Percentiles rank a stretch among this genome's conserved stretches.
Evolutionary conservation across 1,140 invertebrate species (phyloP).

Genomic region (Papilio xuthus): DNA sequence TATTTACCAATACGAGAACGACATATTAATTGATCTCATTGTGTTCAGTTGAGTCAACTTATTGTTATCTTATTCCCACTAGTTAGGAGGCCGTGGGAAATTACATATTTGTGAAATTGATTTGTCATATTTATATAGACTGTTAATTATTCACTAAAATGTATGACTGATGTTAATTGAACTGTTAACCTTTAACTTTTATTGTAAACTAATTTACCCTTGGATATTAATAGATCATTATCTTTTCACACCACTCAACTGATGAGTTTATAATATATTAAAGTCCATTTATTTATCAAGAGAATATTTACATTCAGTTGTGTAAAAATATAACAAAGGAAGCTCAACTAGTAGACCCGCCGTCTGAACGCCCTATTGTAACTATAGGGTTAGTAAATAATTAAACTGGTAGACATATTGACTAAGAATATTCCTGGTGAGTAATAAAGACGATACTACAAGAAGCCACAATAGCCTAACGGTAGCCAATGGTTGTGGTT

Average conservation of each 20-base stretch:
- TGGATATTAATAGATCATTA: not conserved
- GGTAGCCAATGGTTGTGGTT: not conserved
- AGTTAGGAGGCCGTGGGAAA: not conserved
- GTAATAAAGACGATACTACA: not conserved
- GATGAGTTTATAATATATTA: too few species aligned
- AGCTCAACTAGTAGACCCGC: not conserved
- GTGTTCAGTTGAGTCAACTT: constrained; percentile 14
- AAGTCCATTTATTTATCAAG: not conserved
- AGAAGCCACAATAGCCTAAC: not conserved
- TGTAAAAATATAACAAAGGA: constrained; percentile 1
- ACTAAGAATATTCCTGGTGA: not conserved
- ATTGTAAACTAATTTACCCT: not conserved
- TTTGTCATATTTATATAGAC: not conserved
- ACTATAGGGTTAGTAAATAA: not conserved
- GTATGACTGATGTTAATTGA: not conserved
- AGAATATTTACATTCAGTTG: not conserved
- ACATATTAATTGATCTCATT: not conserved
- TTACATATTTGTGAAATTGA: not conserved
- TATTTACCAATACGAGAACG: not conserved
- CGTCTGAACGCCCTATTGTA: not conserved
- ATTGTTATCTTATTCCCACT: not conserved
- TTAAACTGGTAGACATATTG: not conserved
- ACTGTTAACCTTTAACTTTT: not conserved
- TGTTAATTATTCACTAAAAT: not conserved
- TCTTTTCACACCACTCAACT: not conserved